A percentile compares a stretch with the other conserved stretches of the same genome.
phyloP scores from a whole-genome alignment of 2,888 invertebrate species.

The Stictocephala bisonia region DNA sequence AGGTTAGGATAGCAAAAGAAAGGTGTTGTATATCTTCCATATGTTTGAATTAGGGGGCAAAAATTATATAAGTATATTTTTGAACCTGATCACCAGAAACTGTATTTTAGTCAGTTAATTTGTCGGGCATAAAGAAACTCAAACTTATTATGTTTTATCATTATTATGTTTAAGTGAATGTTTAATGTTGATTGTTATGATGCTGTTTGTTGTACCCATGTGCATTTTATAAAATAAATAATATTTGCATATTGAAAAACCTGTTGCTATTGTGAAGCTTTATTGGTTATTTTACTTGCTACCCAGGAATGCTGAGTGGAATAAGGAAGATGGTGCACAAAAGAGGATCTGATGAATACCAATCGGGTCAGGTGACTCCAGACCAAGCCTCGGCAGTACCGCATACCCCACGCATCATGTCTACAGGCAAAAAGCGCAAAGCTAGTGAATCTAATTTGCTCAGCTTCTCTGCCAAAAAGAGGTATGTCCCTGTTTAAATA shows the following conservation, averaged over 20 bases:
- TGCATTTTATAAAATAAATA: no score
- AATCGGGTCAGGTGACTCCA: conserved; percentile 65
- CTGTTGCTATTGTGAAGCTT: conserved; percentile 37
- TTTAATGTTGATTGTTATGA: no score
- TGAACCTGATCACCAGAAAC: no score
- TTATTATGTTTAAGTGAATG: no score
- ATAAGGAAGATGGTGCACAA: conserved; percentile 82
- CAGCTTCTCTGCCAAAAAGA: conserved; percentile 75
- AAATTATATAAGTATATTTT: no score
- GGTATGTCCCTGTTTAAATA: conserved; percentile 67
- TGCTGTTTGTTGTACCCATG: no score
- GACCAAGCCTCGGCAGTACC: conserved; percentile 50
- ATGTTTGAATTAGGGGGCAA: no score
- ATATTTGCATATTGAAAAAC: conserved; percentile 38
- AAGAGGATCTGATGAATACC: conserved; percentile 64
- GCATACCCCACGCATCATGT: conserved; percentile 71
- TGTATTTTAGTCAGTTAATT: no score
- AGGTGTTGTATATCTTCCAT: no score
- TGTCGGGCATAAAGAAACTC: no score
- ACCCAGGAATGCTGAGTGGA: conserved; percentile 79
- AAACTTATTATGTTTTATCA: no score
- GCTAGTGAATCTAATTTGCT: conserved; percentile 66
- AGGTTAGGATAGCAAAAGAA: no score
- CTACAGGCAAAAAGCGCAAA: conserved; percentile 73
- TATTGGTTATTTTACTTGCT: conserved; percentile 45